Evolutionary conservation across 2,797 vertebrate genomes (phyloP).

Genomic region (Erithacus rubecula): DNA sequence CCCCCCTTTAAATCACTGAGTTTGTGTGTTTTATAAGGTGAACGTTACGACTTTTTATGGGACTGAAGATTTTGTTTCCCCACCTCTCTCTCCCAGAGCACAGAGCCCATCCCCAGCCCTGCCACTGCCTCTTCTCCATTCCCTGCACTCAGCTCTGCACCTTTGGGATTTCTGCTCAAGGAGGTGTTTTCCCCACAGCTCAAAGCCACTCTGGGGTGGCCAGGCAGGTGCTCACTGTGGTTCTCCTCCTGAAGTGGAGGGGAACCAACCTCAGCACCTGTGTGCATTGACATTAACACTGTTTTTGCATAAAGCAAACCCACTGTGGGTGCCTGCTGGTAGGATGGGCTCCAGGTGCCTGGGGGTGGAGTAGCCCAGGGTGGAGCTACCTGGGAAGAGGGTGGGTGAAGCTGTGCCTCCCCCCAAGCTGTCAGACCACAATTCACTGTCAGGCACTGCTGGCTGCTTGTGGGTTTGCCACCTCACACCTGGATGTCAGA

Average conservation of each 20-base stretch:
- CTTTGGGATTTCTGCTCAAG: not conserved
- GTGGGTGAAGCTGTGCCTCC: not conserved
- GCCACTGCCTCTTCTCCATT: not conserved
- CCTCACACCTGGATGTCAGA: not conserved
- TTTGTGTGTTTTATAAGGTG: slow-evolving; percentile 61
- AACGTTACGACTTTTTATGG: not conserved
- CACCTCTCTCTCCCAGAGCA: not conserved
- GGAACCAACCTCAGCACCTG: accelerated
- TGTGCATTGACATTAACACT: accelerated
- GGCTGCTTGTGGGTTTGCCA: not conserved
- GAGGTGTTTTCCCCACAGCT: not conserved
- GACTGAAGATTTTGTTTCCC: not conserved
- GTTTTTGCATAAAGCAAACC: not conserved
- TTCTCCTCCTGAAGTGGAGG: not conserved
- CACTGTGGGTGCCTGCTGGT: accelerated
- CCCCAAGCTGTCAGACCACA: accelerated
- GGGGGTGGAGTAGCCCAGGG: not conserved
- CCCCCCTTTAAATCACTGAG: slow-evolving; percentile 66
- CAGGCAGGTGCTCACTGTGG: accelerated
- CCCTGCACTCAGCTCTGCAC: not conserved
- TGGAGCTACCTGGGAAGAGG: not conserved
- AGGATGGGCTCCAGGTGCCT: not conserved
- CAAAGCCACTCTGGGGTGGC: not conserved
- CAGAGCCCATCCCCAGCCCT: accelerated
- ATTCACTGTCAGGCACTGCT: not conserved